Conservation (phyloP, 2,888 invertebrate species). For the Choreutis nemorana region DNA sequence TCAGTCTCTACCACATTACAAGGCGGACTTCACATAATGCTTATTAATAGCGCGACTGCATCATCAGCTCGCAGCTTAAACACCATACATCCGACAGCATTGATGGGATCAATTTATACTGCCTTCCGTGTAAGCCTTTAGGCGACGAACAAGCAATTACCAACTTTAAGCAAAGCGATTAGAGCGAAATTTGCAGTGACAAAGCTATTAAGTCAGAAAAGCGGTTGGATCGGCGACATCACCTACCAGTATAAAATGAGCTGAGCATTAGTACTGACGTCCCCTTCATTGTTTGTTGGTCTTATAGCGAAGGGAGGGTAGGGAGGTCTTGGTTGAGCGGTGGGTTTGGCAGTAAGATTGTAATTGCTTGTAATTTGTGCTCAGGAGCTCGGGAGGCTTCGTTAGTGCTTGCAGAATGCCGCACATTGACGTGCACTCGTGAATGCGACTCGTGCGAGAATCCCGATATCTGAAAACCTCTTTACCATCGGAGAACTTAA, state of each 20-base stretch:
- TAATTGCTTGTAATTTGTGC: constrained; percentile 42
- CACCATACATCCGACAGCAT: constrained; percentile 16
- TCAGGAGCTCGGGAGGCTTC: constrained; percentile 34
- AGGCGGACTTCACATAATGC: too few species aligned
- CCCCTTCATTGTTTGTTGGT: constrained; percentile 10
- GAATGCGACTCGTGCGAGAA: too few species aligned
- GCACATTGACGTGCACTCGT: too few species aligned
- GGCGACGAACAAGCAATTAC: constrained; percentile 20
- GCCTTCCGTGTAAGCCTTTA: constrained; percentile 28
- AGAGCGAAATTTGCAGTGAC: constrained; percentile 25
- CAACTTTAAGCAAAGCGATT: constrained; percentile 26
- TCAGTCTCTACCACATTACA: too few species aligned
- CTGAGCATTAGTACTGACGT: constrained; percentile 14
- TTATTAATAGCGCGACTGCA: too few species aligned
- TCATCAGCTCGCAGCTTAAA: too few species aligned
- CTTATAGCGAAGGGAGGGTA: constrained; percentile 9
- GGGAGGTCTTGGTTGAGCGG: constrained; percentile 17
- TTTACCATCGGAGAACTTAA: too few species aligned
- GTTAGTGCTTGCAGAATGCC: constrained; percentile 22
- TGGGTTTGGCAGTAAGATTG: constrained; percentile 19
- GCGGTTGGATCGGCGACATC: constrained; percentile 29
- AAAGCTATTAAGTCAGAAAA: constrained; percentile 33
- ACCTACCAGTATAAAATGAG: constrained; percentile 27
- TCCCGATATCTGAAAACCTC: too few species aligned
- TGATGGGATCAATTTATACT: constrained; percentile 45